Base-by-base conservation (phyloP, 2,888 invertebrate genomes). In the Oxycera nigricornis region DNA sequence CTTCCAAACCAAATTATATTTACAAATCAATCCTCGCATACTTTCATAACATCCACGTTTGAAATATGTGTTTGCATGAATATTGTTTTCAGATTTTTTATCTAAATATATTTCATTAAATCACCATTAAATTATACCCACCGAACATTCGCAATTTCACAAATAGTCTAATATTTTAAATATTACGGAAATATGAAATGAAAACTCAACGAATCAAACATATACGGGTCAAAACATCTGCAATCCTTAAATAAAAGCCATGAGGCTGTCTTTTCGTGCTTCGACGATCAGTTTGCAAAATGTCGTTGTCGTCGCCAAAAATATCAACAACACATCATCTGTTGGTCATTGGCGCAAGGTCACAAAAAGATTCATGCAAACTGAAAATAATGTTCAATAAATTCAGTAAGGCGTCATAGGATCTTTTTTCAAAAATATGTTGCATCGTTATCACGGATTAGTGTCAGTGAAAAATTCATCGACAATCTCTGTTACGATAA, bases 321-420 rank as follows among this genome's bases (percentile, higher is more conserved):
- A 68, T 17, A 46, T 52, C 65, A 46, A 35, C 30, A 57, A 24
- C 65, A 39, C 50, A 67, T 75, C 73, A 75, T 73, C 72, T 75
- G 73, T 75, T 75, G 75, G 73, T 72, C 73, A 75, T 67, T 75
- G 72, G 75, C 75, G 67, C 73, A 75, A 75, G 73, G 75, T 75
- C 72, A 67, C 35, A 9, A 20, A 2, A 22, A 31, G 62, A 28
- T 39, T 17, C 11, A 59, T 4, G 30, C n/a, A 28, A 59, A 59
- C 11, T 59, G 1, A 59, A 59, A 59, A 59, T 55, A 22, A 55
- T 59, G 30, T 59, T 59, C n/a, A 59, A 59, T 59, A 59, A 59
- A 59, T 59, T 59, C 59, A 30, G 26, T 17, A 24, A 11, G 28
- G 59, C 30, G 59, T 59, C 67, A 67, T 24, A 41, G 4, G 28